These are phyloP conservation scores for Pterostichus madidus DNA, from an alignment of 2,888 invertebrate genomes.

Conservation along the genomic window DNA sequence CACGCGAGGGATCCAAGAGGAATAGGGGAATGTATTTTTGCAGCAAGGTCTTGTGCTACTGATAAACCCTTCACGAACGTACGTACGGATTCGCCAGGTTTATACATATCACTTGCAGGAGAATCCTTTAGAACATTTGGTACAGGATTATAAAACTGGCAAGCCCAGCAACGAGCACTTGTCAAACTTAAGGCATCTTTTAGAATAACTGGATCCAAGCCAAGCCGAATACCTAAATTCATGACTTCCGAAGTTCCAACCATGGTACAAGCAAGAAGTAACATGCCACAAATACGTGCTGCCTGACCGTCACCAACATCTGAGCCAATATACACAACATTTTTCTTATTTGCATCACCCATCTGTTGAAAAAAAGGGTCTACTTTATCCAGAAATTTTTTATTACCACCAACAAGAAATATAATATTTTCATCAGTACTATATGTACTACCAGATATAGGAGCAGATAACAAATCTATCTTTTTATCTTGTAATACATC, in stretches of 20 bases:
- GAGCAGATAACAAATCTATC: background rate
- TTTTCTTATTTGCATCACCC: background rate
- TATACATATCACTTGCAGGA: background rate
- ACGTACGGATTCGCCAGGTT: background rate
- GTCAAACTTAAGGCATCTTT: background rate
- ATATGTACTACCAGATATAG: background rate
- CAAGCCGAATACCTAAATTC: background rate
- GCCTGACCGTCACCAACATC: slow-evolving; percentile 12
- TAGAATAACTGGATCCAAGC: background rate
- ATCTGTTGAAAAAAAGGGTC: background rate
- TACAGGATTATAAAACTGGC: slow-evolving; percentile 11
- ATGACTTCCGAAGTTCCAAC: slow-evolving; percentile 13
- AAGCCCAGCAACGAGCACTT: background rate
- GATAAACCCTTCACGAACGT: background rate
- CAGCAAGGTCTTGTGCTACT: background rate
- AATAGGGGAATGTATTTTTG: background rate
- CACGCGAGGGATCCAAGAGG: background rate
- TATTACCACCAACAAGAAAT: background rate
- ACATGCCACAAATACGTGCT: background rate
- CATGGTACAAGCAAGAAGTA: background rate
- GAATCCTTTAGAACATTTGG: background rate
- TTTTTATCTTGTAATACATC: background rate
- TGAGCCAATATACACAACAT: background rate
- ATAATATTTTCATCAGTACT: background rate
- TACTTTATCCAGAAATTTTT: background rate